A percentile compares a stretch with the other conserved stretches of the same genome.
Evolutionary conservation across 1,140 invertebrate genomes (phyloP).

Genomic region (Thaumatotibia leucotreta): DNA sequence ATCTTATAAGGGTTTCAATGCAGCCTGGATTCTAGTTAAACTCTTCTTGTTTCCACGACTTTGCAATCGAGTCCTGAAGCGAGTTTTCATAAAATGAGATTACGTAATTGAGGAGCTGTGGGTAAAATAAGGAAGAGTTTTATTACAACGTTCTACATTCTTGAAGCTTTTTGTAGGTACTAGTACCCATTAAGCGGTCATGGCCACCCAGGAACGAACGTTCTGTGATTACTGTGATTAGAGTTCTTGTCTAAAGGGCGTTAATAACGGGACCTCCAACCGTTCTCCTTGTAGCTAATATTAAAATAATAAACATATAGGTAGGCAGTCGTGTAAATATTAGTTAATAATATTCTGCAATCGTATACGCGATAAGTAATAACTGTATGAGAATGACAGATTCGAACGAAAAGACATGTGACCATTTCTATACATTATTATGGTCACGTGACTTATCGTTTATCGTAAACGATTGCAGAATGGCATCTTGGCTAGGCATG

Average conservation of each 20-base stretch:
- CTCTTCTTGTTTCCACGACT: background rate
- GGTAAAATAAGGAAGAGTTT: background rate
- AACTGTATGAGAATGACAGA: no score
- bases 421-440: no score
- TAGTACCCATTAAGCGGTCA: background rate
- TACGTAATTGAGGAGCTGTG: background rate
- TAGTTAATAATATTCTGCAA: no score
- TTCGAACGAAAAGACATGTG: no score
- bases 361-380: no score
- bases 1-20: slow-evolving; percentile 7
- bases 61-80: background rate
- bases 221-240: background rate
- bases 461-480: no score
- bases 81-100: background rate
- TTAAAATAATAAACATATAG: no score
- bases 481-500: no score
- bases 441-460: no score
- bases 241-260: background rate
- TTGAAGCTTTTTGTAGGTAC: background rate
- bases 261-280: background rate
- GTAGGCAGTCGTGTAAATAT: no score
- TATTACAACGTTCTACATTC: background rate
- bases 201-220: background rate
- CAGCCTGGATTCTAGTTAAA: background rate
- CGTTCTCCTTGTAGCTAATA: no score